Evolutionary conservation across 2,888 invertebrate species (phyloP), one percentile per base, ranked within the genome.

Genomic region (Diaperis boleti): DNA sequence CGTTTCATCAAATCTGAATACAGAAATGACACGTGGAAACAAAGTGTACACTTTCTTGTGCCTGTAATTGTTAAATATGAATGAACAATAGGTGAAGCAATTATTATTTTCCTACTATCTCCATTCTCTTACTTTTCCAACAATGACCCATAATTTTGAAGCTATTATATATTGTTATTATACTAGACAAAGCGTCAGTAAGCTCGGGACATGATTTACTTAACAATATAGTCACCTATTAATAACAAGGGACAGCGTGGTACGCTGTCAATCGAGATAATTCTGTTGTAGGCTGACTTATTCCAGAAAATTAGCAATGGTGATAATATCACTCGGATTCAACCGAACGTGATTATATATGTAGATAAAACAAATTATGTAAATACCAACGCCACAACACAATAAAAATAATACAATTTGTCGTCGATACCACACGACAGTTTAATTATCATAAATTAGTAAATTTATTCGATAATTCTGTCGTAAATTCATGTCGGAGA

Each of bases 211-310:
- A 49, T 59, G 59, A 49, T 59, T 59, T 59, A 59, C 47, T 49
- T 35, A 59, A 59, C 49, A 49, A 49, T 56, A 35, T 56, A 45
- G 54, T 54, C 54, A 54, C 54, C 41, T 56, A 45, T 37, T 45
- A 56, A 45, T 49, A 49, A 59, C 49, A 18, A 49, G 49, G 59
- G 45, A 59, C 59, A 49, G 41, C 10, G 41, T 49, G 49, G 49
- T 59, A 49, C 41, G 20, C 49, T 45, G 45, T 59, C 59, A 47
- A 59, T 59, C 47, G 57, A 57, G 57, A 57, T 57, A 57, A 45
- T 57, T 44, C 37, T 20, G 33, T 3, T n/a, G 22, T 2, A 31
- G 37, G 15, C 35, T 35, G 26, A 26, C 35, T 33, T 56, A 56
- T 44, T 56, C 44, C 22, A 22, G 14, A 45, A 57, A 57, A 45